phyloP scores from a whole-genome alignment of 2,113 vertebrate genomes.

The Sapayoa aenigma region DNA sequence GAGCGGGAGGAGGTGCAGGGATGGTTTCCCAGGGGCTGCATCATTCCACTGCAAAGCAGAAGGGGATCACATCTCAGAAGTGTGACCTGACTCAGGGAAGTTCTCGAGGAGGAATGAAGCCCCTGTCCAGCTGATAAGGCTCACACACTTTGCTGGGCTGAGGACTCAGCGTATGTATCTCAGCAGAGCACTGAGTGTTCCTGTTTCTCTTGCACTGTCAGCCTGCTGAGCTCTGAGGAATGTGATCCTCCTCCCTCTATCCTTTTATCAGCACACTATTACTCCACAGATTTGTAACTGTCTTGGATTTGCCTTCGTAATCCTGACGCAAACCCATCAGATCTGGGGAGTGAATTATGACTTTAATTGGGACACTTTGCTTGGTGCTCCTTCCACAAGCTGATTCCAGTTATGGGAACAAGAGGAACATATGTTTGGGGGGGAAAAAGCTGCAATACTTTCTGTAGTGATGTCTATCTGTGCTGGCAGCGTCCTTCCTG shows the following conservation, averaged over 20 bases:
- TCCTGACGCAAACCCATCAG: neutral
- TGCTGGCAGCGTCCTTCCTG: accelerated
- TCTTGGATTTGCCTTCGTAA: neutral
- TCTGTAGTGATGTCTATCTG: neutral
- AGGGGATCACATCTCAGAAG: neutral
- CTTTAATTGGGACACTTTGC: neutral
- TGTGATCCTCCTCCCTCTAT: neutral
- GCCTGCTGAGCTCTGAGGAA: neutral
- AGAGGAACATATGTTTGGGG: neutral
- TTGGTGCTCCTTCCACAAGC: neutral
- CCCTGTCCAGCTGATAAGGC: neutral
- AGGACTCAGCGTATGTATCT: neutral
- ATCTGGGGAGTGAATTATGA: neutral
- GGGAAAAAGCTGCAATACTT: neutral
- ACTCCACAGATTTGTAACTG: neutral
- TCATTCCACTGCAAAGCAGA: neutral
- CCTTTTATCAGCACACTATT: neutral
- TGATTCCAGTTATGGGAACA: neutral
- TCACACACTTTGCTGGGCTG: neutral
- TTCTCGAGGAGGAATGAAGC: accelerated
- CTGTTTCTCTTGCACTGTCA: neutral
- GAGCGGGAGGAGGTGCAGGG: neutral
- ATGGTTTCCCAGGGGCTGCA: neutral
- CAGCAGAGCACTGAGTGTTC: neutral
- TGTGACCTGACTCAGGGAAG: neutral